Evolutionary conservation across 2,888 invertebrate species (phyloP).

Genomic region (Herminia tarsipennalis): DNA sequence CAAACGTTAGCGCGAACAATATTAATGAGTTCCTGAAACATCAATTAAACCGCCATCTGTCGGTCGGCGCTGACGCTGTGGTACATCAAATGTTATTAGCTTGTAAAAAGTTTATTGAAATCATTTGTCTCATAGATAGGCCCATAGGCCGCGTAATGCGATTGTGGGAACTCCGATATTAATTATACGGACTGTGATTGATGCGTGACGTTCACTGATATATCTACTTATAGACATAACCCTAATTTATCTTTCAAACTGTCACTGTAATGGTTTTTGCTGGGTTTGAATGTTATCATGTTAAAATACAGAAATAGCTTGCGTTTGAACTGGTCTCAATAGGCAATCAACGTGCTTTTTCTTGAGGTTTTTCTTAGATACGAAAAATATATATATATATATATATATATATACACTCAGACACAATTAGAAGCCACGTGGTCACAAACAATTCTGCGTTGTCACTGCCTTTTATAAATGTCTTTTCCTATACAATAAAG

Average conservation of each 20-base stretch:
- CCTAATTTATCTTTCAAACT: constrained; percentile 4
- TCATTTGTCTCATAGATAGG: constrained; percentile 9
- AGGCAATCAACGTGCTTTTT: no score
- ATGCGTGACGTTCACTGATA: constrained; percentile 1
- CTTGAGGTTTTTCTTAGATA: no score
- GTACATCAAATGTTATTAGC: constrained; percentile 20
- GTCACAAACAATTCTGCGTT: no score
- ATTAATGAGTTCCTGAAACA: constrained; percentile 16
- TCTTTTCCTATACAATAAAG: no score
- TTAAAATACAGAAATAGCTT: not conserved
- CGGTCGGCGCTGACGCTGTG: constrained; percentile 22
- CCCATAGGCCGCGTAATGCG: not conserved
- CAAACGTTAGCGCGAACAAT: constrained; percentile 10
- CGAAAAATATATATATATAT: no score
- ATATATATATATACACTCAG: no score
- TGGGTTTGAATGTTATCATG: not conserved
- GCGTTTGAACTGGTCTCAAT: no score
- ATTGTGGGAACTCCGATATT: constrained; percentile 12
- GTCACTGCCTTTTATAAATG: no score
- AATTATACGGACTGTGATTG: constrained; percentile 18
- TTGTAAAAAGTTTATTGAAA: constrained; percentile 26
- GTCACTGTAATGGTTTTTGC: not conserved
- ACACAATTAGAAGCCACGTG: no score
- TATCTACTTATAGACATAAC: not conserved
- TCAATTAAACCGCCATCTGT: constrained; percentile 28